Percentiles rank a stretch among this genome's conserved stretches.
Conservation (phyloP, 2,797 vertebrate species). For the Sternotherus odoratus region DNA sequence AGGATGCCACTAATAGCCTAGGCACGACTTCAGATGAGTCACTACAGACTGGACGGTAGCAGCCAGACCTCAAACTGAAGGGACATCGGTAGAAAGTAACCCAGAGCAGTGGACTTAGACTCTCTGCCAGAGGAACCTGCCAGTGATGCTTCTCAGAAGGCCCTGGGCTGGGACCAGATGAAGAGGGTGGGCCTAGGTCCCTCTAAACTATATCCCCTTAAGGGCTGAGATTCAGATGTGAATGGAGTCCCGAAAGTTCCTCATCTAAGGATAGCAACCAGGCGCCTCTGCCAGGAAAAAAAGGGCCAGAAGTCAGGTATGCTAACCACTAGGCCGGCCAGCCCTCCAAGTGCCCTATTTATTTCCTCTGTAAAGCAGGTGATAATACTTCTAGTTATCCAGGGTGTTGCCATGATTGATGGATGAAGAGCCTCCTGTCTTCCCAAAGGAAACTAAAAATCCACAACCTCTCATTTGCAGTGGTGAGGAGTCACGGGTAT, state of each 20-base stretch:
- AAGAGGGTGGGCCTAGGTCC: not conserved
- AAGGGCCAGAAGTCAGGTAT: not conserved
- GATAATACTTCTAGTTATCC: not conserved
- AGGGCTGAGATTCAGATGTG: not conserved
- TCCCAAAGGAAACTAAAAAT: not conserved
- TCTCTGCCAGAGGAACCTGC: not conserved
- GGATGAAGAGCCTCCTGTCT: fast-evolving
- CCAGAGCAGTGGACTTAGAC: not conserved
- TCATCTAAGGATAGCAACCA: not conserved
- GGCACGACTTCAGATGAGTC: not conserved
- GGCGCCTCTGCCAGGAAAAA: not conserved
- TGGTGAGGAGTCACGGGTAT: not conserved
- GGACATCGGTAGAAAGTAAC: not conserved
- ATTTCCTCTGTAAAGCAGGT: not conserved
- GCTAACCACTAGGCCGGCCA: not conserved
- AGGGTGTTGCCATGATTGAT: not conserved
- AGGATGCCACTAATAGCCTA: not conserved
- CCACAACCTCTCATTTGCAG: not conserved
- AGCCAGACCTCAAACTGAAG: not conserved
- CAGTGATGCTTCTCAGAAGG: not conserved
- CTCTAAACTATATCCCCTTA: not conserved
- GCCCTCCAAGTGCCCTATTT: not conserved
- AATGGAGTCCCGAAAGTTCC: not conserved
- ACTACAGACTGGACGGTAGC: not conserved
- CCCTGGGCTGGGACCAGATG: not conserved